Percentiles rank a stretch among this genome's conserved stretches.
These are phyloP conservation scores for Pygathrix nemaeus DNA, from an alignment of 2,113 vertebrate species.

Conservation along the genomic window DNA sequence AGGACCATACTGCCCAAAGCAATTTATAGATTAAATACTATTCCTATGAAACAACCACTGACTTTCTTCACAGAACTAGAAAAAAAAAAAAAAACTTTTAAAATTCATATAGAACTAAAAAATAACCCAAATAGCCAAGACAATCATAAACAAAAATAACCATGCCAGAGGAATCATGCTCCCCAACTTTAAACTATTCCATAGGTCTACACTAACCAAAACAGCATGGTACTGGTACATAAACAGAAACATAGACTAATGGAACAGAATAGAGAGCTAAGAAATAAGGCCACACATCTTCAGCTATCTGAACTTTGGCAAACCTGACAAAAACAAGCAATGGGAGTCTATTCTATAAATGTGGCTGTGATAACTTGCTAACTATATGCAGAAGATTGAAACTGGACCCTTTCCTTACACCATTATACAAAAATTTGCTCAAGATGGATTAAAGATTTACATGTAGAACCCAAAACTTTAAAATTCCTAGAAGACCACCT, in stretches of 20 bases:
- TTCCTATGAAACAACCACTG: neutral
- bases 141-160: neutral
- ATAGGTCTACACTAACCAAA: neutral
- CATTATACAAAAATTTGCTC: no score
- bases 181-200: neutral
- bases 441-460: no score
- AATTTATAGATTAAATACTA: neutral
- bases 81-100: neutral
- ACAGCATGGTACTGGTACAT: neutral
- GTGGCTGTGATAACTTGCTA: neutral
- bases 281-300: neutral
- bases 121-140: neutral
- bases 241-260: neutral
- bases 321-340: neutral
- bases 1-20: no score
- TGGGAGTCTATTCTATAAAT: neutral
- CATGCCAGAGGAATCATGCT: neutral
- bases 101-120: no score
- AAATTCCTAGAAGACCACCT: neutral
- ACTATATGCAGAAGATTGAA: neutral
- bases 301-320: neutral
- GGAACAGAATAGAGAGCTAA: neutral
- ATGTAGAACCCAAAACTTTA: neutral
- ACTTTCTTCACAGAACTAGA: neutral
- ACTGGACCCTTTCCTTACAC: no score